Base-by-base conservation (phyloP, 2,797 vertebrate genomes). In the Balearica regulorum region DNA sequence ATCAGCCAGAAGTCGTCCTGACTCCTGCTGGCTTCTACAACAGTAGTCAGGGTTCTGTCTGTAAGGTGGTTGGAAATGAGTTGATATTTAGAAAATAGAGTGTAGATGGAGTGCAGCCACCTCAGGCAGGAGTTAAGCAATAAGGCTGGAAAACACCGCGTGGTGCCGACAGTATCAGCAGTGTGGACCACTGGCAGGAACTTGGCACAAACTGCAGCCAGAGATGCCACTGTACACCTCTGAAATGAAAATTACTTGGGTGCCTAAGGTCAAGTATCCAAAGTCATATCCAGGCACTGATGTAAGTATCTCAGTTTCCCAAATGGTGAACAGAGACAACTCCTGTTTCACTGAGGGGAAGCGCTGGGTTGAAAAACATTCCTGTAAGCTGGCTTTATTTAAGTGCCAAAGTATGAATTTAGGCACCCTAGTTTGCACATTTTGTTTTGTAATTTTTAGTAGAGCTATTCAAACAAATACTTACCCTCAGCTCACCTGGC, bases 401-500 rank as follows among this genome's bases (percentile, higher is more conserved):
- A 73, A 85, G 39, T 87, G 64, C 39, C 65, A 62, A 89, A 89
- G 20, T 43, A 71, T 72, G 60, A 92, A 82, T 94, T 90, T 68
- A 84, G 65, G 65, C 51, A 82, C 24, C 9, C 13, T 15, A 46
- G 33, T 76, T 84, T 79, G 62, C 28, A 70, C 69, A 20, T 88
- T 94, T 94, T 90, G 39, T 48, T 57, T 92, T 64, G 53, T 77
- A 78, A 72, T 87, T 92, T 94, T 93, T 89, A 57, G 51, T 54
- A 62, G 61, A 93, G 58, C 37, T 87, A n/a, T 88, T 97, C 80
- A 93, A 90, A 91, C 62, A 93, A 93, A 92, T 90, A 66, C 89
- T 76, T 58, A 58, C 41, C 35, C 85, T 93, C 82, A 93, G 87
- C 82, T 91, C 35, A 94, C 96, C 95, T 97, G 96, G 94, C 94